Evolutionary conservation across 2,888 invertebrate species (phyloP), one percentile per base, ranked within the genome.

Genomic region (Epicampocera succincta): DNA sequence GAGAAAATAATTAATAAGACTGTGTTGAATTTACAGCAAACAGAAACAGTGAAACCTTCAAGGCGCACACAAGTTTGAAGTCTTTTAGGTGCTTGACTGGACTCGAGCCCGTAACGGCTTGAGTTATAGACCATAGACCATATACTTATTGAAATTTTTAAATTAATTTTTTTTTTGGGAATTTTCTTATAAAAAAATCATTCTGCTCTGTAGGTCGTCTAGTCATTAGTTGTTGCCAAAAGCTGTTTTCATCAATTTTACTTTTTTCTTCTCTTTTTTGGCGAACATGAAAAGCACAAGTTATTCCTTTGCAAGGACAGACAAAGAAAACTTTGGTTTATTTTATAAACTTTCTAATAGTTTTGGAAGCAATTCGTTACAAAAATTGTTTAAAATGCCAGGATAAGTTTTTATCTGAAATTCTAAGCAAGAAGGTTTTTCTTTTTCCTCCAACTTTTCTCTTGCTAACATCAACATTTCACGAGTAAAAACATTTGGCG

Each of bases 221-320:
- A 75, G 21, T 44, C 66, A 60, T 60, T 75, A 61, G 68, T 68
- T 75, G 5, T 25, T 25, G 66, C 68, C 68, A 29, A 11, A 52
- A 75, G 44, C 68, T 13, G 12, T 60, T 44, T 60, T 33, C 42
- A 68, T 52, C n/a, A 13, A 21, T 52, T 44, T 25, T 5, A 25
- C 25, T 5, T 3, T 25, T 25, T 25, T 25, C 2, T 25, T 25
- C 5, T 25, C 15, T 5, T 60, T 75, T 60, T 33, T 40, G 33
- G 46, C 29, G 29, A 29, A 29, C 9, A 33, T 33, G 6, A 6
- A 33, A 33, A 33, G 33, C 33, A 33, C 3, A 33, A 33, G 33
- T 33, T 33, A 33, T 5, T 33, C 33, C 8, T 9, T 8, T 5
- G 8, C 33, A 33, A 33, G 9, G 9, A 42, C 38, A 19, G 4